A percentile compares a stretch with the other conserved stretches of the same genome.
These are phyloP conservation scores for Bettongia penicillata DNA, from an alignment of 2,113 vertebrate genomes.

Conservation along the genomic window DNA sequence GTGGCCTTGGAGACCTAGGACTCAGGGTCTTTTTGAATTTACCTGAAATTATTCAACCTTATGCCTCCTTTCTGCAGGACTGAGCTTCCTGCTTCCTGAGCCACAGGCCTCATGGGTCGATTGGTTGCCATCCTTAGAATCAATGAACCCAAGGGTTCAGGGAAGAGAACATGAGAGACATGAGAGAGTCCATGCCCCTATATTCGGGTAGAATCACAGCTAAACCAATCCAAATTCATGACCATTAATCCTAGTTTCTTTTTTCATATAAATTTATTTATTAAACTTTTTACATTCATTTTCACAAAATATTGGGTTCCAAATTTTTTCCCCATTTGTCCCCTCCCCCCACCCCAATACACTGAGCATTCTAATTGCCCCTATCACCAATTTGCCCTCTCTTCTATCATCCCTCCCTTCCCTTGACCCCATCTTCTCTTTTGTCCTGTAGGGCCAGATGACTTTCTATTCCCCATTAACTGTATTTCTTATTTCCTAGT, in stretches of 20 bases:
- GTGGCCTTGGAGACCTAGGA: not conserved
- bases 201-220: not conserved
- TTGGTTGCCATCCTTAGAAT: not conserved
- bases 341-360: too few relatives aligned
- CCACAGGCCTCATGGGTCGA: not conserved
- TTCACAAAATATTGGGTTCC: too few relatives aligned
- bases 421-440: too few relatives aligned
- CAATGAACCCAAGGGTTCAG: not conserved
- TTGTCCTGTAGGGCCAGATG: too few relatives aligned
- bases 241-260: not conserved
- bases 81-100: not conserved
- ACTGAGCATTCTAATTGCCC: too few relatives aligned
- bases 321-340: too few relatives aligned
- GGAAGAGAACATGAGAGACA: not conserved
- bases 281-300: too few relatives aligned
- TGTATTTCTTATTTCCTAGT: too few relatives aligned
- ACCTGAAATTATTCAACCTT: not conserved
- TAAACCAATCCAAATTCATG: not conserved
- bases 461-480: too few relatives aligned
- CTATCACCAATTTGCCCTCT: too few relatives aligned
- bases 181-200: not conserved
- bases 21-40: not conserved
- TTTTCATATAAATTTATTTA: too few relatives aligned
- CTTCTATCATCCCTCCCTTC: too few relatives aligned
- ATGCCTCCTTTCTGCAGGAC: not conserved